Evolutionary conservation across 23 tunicate species (phyloP), one percentile per base, ranked within the genome.

Genomic region (Botrylloides violaceus): DNA sequence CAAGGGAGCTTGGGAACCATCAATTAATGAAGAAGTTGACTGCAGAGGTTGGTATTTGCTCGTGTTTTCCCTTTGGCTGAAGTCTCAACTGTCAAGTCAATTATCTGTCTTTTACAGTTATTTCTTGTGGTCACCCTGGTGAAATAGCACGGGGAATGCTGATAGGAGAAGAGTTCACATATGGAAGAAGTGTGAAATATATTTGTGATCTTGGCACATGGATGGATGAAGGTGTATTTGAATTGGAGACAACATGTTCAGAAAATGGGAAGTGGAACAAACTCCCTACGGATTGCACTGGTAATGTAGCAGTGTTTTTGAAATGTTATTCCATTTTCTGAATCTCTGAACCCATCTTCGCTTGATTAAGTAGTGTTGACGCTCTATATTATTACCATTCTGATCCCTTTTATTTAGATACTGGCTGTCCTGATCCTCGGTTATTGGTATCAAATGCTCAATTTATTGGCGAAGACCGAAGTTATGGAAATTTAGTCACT

Each of bases 1-100:
- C 22, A 82, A 0, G 58, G 96, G 88, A 60, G 21, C 34, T 26
- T 88, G 96, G 96, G 43, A 60, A n/a, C n/a, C n/a, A n/a, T n/a
- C n/a, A n/a, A n/a, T n/a, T n/a, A n/a, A n/a, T n/a, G n/a, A n/a
- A n/a, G n/a, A n/a, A n/a, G n/a, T n/a, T n/a, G n/a, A n/a, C n/a
- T n/a, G n/a, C n/a, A n/a, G n/a, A n/a, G n/a, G n/a, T n/a, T n/a
- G n/a, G n/a, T n/a, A n/a, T n/a, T n/a, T n/a, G n/a, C n/a, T n/a
- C n/a, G n/a, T n/a, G n/a, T n/a, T n/a, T n/a, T n/a, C n/a, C n/a
- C n/a, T n/a, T n/a, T n/a, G n/a, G n/a, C n/a, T n/a, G n/a, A n/a
- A n/a, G n/a, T n/a, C n/a, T n/a, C n/a, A n/a, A n/a, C n/a, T n/a
- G n/a, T n/a, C n/a, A n/a, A n/a, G n/a, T n/a, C n/a, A n/a, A n/a